Percentiles rank a stretch among this genome's conserved stretches.
Conservation (phyloP, 2,113 vertebrate species). For the Nothocercus julius region DNA sequence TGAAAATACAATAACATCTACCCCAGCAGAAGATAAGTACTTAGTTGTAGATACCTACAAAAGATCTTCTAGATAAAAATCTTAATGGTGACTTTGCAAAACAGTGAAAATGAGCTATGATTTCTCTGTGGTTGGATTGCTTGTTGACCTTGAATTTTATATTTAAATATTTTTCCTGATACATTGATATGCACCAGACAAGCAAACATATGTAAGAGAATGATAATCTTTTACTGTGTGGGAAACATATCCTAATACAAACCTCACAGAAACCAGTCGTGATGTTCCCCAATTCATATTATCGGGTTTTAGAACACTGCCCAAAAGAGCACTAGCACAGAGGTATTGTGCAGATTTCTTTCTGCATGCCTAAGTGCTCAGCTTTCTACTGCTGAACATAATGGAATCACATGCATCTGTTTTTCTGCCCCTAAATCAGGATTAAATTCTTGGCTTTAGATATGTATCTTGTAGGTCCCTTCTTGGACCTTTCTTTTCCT, state of each 20-base stretch:
- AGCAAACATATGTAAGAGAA: not conserved
- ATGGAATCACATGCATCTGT: not conserved
- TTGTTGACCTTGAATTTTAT: not conserved
- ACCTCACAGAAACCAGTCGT: not conserved
- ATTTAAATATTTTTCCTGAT: not conserved
- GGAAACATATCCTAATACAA: not conserved
- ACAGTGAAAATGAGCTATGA: not conserved
- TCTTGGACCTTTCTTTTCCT: not conserved
- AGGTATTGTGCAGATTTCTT: not conserved
- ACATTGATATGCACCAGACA: not conserved
- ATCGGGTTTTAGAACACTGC: not conserved
- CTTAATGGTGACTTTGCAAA: not conserved
- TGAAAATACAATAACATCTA: not conserved
- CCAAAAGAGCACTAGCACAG: not conserved
- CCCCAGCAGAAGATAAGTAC: not conserved
- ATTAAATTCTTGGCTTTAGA: not conserved
- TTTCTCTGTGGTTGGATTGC: not conserved
- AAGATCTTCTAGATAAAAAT: not conserved
- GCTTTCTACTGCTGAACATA: not conserved
- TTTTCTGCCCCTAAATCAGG: fast-evolving
- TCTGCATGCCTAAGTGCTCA: not conserved
- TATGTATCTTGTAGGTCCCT: not conserved
- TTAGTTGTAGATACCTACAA: not conserved
- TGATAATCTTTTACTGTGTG: fast-evolving
- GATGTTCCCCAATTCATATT: not conserved